Conservation (phyloP, 2,113 vertebrate species). For the Thermophis baileyi region DNA sequence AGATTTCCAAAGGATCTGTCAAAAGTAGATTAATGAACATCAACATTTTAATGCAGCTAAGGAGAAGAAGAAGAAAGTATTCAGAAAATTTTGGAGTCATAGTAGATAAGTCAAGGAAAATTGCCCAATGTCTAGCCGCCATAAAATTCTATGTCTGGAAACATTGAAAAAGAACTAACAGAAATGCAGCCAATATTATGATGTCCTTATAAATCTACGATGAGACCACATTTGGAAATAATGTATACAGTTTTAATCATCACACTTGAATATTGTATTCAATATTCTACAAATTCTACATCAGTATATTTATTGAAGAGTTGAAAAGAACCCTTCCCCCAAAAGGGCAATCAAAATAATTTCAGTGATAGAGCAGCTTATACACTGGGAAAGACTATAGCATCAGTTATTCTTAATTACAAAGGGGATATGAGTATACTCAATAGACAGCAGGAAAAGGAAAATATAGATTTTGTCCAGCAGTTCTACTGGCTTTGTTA, state of each 20-base stretch:
- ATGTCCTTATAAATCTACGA: neutral
- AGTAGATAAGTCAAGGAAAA: neutral
- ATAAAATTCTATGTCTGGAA: neutral
- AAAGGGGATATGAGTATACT: neutral
- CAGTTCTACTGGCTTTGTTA: neutral
- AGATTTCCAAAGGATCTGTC: neutral
- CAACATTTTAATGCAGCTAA: neutral
- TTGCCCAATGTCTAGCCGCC: neutral
- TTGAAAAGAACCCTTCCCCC: neutral
- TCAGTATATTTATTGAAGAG: neutral
- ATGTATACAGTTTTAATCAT: neutral
- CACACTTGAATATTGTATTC: neutral
- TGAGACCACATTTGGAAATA: neutral
- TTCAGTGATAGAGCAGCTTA: neutral
- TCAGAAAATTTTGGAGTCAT: neutral
- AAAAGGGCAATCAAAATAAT: neutral
- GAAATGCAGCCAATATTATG: neutral
- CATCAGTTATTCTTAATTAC: neutral
- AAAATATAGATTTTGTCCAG: neutral
- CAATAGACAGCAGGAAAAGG: neutral
- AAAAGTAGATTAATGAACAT: neutral
- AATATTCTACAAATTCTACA: neutral
- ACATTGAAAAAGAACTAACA: neutral
- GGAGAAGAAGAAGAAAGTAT: neutral
- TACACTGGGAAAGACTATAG: neutral